A percentile compares a stretch with the other conserved stretches of the same genome.
These are phyloP conservation scores for Crotalus helleri DNA, from an alignment of 2,113 vertebrate genomes.

Conservation along the genomic window DNA sequence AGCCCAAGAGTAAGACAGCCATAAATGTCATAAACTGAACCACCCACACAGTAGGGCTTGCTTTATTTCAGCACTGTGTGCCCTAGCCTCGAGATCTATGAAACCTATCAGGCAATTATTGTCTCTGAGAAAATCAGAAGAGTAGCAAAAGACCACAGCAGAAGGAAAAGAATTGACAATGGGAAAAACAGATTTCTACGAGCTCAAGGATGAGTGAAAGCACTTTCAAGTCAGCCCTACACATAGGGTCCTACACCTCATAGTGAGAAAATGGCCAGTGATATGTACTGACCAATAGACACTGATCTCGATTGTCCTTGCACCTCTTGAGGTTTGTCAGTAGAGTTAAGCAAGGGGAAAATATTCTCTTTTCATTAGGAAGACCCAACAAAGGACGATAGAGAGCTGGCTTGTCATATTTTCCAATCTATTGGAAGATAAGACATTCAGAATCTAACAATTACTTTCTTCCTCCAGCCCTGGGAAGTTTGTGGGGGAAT, in stretches of 20 bases:
- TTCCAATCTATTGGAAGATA: background rate
- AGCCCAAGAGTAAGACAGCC: background rate
- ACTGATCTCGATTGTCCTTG: background rate
- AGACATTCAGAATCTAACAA: background rate
- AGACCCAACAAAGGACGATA: background rate
- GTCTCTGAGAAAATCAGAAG: background rate
- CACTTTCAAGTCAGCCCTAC: background rate
- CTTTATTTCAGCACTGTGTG: background rate
- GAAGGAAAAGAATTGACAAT: background rate
- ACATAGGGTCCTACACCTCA: background rate
- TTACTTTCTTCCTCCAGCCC: background rate
- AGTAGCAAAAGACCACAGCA: background rate
- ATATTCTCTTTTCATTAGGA: background rate
- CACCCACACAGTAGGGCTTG: background rate
- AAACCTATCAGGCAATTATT: background rate
- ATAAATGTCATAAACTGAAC: background rate
- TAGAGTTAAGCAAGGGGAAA: background rate
- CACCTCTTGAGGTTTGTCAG: background rate
- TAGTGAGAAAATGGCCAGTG: background rate
- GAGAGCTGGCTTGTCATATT: background rate
- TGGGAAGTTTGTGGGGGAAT: background rate
- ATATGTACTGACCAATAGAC: background rate
- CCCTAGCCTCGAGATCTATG: background rate
- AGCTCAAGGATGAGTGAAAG: background rate
- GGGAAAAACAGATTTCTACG: background rate